Conservation (phyloP, 2,113 vertebrate species). For the Chionodraco myersi region DNA sequence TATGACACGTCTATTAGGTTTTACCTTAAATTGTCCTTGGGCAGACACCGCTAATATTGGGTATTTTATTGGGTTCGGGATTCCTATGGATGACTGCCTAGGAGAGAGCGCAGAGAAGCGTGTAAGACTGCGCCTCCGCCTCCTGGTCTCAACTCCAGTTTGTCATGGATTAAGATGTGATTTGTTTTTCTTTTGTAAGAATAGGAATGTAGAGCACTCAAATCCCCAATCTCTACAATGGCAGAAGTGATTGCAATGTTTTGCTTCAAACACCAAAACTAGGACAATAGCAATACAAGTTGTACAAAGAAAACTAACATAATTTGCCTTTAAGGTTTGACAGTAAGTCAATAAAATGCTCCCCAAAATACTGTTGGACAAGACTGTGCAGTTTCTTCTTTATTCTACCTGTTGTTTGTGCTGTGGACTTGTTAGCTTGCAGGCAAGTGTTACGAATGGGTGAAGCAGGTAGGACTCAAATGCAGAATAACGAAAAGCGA, state of each 20-base stretch:
- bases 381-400: slow-evolving; percentile 2
- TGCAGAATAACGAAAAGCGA: no score
- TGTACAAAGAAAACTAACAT: neutral
- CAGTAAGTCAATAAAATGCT: no score
- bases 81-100: no score
- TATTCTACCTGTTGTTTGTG: slow-evolving; percentile 64
- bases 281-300: neutral
- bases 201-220: neutral
- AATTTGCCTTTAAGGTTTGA: neutral
- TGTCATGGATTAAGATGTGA: neutral
- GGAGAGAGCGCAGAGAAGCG: no score
- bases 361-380: slow-evolving; percentile 4
- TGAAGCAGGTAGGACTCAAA: no score
- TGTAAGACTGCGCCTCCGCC: no score
- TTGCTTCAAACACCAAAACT: slow-evolving; percentile 6
- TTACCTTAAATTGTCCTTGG: no score
- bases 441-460: neutral
- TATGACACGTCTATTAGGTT: no score
- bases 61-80: no score
- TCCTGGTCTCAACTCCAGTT: no score
- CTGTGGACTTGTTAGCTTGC: slow-evolving; percentile 39
- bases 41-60: no score
- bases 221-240: neutral
- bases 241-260: neutral
- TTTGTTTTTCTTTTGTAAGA: slow-evolving; percentile 3